Evolutionary conservation across 2,797 vertebrate species (phyloP), one percentile per base, ranked within the genome.

Genomic region (Agapornis canus): DNA sequence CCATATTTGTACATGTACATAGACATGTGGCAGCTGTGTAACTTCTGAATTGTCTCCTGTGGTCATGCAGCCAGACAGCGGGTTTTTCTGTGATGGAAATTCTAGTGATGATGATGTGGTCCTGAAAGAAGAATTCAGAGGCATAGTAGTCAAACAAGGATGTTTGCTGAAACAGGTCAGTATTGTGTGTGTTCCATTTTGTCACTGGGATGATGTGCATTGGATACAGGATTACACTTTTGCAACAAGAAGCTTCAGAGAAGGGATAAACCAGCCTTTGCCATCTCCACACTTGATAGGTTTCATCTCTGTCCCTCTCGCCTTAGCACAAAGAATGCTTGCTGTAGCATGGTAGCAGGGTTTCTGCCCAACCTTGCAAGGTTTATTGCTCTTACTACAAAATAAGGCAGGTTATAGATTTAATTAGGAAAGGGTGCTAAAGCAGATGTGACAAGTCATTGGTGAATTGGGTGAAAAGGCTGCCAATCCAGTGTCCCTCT

Each of bases 51-150:
- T 59, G 87, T 90, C 35, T 75, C 29, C 45, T 86, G 9, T 94
- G 92, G 65, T 77, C 35, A 73, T 95, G 72, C 96, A 99, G 99
- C 98, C 98, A 61, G 99, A 99, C 94, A 99, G 99, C 49, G 99
- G 99, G 10, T 99, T 99, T 92, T 99, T 99, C 98, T 99, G 98
- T 73, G 99, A 99, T 94, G 99, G 98, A 57, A 99, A 99, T 97
- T 99, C 99, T 85, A 99, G 99, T 61, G 99, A 99, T 79, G 99
- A 99, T 26, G 99, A 99, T 3, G 94, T 97, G 48, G 94, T 99
- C 59, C 7, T 99, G 90, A 99, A 98, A 95, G 99, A 99, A 91
- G 99, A 99, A 96, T 99, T 99, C 97, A 98, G 99, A 98, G 99
- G 99, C 32, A 97, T 98, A 43, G 98, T 99, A 86, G 94, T 99